Base-by-base conservation (phyloP, 2,797 vertebrate species). In the Kryptopterus vitreolus region DNA sequence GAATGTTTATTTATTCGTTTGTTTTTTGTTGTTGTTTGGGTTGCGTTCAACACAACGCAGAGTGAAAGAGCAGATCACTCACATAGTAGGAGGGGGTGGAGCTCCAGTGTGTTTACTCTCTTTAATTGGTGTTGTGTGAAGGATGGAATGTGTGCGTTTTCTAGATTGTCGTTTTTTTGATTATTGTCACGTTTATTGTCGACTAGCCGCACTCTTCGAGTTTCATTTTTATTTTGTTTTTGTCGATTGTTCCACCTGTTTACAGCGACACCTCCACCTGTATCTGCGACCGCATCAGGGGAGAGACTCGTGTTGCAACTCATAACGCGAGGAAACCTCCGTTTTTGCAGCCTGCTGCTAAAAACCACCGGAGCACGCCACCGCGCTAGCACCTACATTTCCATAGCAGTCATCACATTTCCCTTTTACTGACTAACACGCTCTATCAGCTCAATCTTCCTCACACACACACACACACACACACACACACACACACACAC, bases 351-450 rank as follows among this genome's bases (percentile, higher is more conserved):
- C 33, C 78, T 61, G 58, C 81, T 82, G 78, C 33, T 65, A 84
- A n/a, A n/a, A n/a, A 72, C 68, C 53, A 33, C 77, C 74, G 57
- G 69, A 70, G 24, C 46, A 55, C 61, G 29, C 69, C 26, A 55
- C 80, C 82, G 35, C 77, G 31, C 55, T 31, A 78, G 63, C 68
- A 33, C 68, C 53, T 46, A 77, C 38, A 86, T 81, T 84, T 86
- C 80, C 82, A 68, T 81, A 59, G 68, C 58, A 68, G 68, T 74
- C 24, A 53, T 78, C 69, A 82, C 80, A 80, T 86, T 81, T 59
- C 63, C 53, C 57, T 82, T 65, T 58, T 80, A 24, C 66, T 66
- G 66, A 72, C 59, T 68, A 29, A 61, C 68, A 35, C 65, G 7
- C 11, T 52, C 29, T 71, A 59, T 29, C 78, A 53, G 68, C 31